phyloP scores from a whole-genome alignment of 92 coral and sea anemone species.

The Umimayanthus chanpuru region DNA sequence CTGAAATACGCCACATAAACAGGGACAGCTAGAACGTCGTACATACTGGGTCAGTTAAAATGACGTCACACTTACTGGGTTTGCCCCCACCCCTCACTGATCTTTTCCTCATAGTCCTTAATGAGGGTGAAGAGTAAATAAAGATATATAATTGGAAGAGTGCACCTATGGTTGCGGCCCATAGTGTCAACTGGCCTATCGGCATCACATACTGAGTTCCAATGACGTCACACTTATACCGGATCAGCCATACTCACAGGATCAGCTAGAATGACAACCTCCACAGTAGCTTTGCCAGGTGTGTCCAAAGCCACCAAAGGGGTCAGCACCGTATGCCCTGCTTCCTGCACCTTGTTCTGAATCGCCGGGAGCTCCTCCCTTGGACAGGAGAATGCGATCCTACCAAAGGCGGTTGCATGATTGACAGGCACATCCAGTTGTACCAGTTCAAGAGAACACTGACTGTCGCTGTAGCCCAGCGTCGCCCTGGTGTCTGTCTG shows the following conservation, averaged over 20 bases:
- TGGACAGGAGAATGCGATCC: constrained; percentile 97
- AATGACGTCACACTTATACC: not conserved
- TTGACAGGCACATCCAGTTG: constrained; percentile 74
- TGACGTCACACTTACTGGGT: not conserved
- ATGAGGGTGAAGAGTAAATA: too few relatives aligned
- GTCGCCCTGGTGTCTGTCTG: constrained; percentile 71
- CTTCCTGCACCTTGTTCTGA: constrained; percentile 66
- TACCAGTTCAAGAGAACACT: constrained; percentile 87
- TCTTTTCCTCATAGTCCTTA: too few relatives aligned
- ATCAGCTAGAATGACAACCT: constrained; percentile 91
- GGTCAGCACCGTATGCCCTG: constrained; percentile 77
- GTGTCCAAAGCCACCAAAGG: constrained; percentile 89
- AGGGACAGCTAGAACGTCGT: too few relatives aligned
- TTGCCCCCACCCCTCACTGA: too few relatives aligned
- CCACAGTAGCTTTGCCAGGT: constrained; percentile 95
- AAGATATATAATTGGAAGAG: too few relatives aligned
- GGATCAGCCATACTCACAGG: constrained; percentile 59
- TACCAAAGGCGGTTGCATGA: constrained; percentile 92
- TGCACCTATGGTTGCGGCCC: too few relatives aligned
- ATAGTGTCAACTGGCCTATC: too few relatives aligned
- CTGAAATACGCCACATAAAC: not conserved
- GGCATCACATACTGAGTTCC: not conserved
- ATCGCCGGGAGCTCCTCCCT: constrained; percentile 72
- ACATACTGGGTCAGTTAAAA: not conserved
- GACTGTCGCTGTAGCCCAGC: constrained; percentile 75